Conservation (phyloP, 2,113 vertebrate species). For the Osmerus mordax region DNA sequence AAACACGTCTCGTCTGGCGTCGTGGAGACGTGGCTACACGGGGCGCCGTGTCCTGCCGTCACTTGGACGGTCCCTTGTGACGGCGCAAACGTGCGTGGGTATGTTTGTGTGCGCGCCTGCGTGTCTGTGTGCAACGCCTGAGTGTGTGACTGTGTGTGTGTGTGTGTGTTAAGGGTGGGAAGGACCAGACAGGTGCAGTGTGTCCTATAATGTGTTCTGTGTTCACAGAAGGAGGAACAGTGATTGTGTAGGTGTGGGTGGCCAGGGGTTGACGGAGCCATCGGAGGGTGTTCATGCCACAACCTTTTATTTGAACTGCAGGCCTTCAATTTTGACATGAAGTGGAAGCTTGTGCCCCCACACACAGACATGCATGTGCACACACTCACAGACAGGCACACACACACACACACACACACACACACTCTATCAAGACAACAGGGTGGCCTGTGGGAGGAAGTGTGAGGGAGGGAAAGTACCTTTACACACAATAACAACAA, state of each 20-base stretch:
- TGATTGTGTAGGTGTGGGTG: background rate
- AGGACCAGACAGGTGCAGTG: background rate
- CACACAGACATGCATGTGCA: background rate
- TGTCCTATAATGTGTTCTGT: too few relatives aligned
- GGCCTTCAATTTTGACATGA: too few relatives aligned
- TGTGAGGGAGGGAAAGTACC: slow-evolving; percentile 60
- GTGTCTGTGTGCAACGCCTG: background rate
- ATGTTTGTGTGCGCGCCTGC: background rate
- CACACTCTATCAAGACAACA: slow-evolving; percentile 45
- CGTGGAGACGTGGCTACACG: too few relatives aligned
- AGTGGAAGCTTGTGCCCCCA: too few relatives aligned
- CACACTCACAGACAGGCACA: slow-evolving; percentile 11
- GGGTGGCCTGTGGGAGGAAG: slow-evolving; percentile 64
- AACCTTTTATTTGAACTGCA: too few relatives aligned
- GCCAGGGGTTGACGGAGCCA: background rate
- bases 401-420: slow-evolving; percentile 28
- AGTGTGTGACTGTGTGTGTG: background rate
- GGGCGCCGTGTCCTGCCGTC: too few relatives aligned
- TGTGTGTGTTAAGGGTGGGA: slow-evolving; percentile 7
- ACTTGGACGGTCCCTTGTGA: too few relatives aligned
- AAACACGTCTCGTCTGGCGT: too few relatives aligned
- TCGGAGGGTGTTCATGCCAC: background rate
- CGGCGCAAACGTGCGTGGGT: background rate
- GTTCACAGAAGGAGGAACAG: too few relatives aligned
- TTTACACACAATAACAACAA: slow-evolving; percentile 62